Evolutionary conservation across 1,140 invertebrate genomes (phyloP).

Genomic region (Drosophila baimaii): DNA sequence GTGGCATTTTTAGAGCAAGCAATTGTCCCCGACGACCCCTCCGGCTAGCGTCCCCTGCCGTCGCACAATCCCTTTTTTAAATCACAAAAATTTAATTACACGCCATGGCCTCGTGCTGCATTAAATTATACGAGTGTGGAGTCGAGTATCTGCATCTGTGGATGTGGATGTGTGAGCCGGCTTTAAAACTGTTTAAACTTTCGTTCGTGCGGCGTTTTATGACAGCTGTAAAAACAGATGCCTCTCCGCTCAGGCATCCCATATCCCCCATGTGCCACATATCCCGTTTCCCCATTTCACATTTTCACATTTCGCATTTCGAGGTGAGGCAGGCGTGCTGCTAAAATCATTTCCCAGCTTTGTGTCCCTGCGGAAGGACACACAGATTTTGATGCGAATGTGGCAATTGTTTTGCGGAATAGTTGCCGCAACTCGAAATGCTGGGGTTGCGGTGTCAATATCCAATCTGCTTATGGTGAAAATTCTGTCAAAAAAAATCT

Average conservation of each 20-base stretch:
- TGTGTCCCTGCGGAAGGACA: conserved; percentile 43
- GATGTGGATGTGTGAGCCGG: conserved; percentile 37
- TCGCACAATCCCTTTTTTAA: conserved; percentile 59
- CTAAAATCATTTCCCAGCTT: conserved; percentile 54
- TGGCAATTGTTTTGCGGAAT: conserved; percentile 67
- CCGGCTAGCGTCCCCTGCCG: not conserved
- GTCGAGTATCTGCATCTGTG: conserved; percentile 39
- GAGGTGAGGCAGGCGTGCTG: conserved; percentile 20
- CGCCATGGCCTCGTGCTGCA: conserved; percentile 58
- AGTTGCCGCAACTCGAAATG: conserved; percentile 32
- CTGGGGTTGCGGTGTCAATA: conserved; percentile 10
- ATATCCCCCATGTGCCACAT: conserved; percentile 12
- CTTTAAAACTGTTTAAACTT: conserved; percentile 61
- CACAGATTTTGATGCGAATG: conserved; percentile 57
- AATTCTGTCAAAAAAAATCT: conserved; percentile 7
- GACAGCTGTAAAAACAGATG: conserved; percentile 78
- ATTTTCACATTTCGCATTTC: conserved; percentile 18
- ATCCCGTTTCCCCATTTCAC: conserved; percentile 7
- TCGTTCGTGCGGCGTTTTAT: conserved; percentile 64
- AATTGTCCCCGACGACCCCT: conserved; percentile 60
- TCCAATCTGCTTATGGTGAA: conserved; percentile 15
- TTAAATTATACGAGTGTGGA: conserved; percentile 65
- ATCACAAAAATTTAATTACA: conserved; percentile 82
- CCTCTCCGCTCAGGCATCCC: conserved; percentile 16
- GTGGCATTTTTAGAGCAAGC: conserved; percentile 80